These are phyloP conservation scores for Discoglossus pictus DNA, from an alignment of 2,797 vertebrate genomes.

Conservation along the genomic window DNA sequence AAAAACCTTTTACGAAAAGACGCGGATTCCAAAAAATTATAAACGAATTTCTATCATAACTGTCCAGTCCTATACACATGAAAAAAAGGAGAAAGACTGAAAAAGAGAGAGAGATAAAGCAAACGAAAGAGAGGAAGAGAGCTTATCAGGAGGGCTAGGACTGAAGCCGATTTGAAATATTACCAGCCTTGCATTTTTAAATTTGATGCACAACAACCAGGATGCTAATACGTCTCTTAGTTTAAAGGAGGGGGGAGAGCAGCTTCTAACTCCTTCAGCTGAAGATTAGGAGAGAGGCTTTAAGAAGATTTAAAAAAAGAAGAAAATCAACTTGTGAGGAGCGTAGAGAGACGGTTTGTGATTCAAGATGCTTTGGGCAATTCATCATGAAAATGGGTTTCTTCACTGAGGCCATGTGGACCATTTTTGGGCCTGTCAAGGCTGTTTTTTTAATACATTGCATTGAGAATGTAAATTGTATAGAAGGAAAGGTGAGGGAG, in stretches of 20 bases:
- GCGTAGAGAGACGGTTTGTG: slow-evolving; percentile 92
- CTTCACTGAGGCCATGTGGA: slow-evolving; percentile 99
- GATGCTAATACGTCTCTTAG: slow-evolving; percentile 96
- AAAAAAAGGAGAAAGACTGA: slow-evolving; percentile 28
- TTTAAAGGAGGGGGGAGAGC: slow-evolving; percentile 82
- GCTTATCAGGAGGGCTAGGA: slow-evolving; percentile 76
- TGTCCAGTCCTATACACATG: slow-evolving; percentile 35
- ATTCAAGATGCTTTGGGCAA: slow-evolving; percentile 98
- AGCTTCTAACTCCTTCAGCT: slow-evolving; percentile 99
- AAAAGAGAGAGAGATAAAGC: slow-evolving; percentile 44
- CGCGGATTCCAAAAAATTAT: slow-evolving; percentile 4
- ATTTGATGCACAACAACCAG: slow-evolving; percentile 94
- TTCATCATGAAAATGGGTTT: slow-evolving; percentile 99
- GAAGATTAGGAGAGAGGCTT: slow-evolving; percentile 99
- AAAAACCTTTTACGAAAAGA: slow-evolving; percentile 10
- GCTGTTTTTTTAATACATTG: slow-evolving; percentile 96
- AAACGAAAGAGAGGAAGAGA: slow-evolving; percentile 56
- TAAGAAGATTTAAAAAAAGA: slow-evolving; percentile 96
- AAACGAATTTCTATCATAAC: slow-evolving; percentile 44
- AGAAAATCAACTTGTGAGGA: slow-evolving; percentile 88
- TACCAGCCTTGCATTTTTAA: slow-evolving; percentile 99
- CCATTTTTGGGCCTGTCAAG: slow-evolving; percentile 98
- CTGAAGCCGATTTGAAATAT: slow-evolving; percentile 95
- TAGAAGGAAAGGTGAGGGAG: slow-evolving; percentile 76
- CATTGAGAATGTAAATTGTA: slow-evolving; percentile 99